A percentile compares a stretch with the other conserved stretches of the same genome.
phyloP scores from a whole-genome alignment of 1,140 invertebrate genomes.

The Pissodes strobi region DNA sequence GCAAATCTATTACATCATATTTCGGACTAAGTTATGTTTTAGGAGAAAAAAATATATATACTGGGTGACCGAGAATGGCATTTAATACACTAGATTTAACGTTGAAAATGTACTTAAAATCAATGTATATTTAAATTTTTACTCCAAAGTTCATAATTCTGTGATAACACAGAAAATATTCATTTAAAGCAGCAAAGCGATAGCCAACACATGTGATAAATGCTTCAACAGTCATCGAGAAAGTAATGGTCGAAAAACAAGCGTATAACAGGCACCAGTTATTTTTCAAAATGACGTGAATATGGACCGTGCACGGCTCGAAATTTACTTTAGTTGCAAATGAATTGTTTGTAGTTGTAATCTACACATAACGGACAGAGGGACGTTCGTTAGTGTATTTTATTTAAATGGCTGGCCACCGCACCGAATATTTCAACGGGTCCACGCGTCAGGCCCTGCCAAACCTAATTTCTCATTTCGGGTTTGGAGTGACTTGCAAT shows the following conservation, averaged over 20 bases:
- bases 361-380: conserved; percentile 30
- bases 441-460: conserved; percentile 16
- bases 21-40: too few species aligned
- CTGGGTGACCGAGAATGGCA: too few species aligned
- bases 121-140: too few species aligned
- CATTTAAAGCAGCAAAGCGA: too few species aligned
- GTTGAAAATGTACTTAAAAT: too few species aligned
- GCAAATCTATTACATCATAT: too few species aligned
- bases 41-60: too few species aligned
- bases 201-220: conserved; percentile 17
- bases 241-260: conserved; percentile 20
- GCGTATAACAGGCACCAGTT: conserved; percentile 19
- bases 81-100: too few species aligned
- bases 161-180: too few species aligned
- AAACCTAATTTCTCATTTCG: conserved; percentile 22
- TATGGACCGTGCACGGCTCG: conserved; percentile 31
- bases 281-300: conserved; percentile 41
- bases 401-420: conserved; percentile 33
- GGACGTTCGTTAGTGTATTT: conserved; percentile 31
- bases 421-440: conserved; percentile 23
- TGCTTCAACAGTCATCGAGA: conserved; percentile 11
- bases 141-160: too few species aligned
- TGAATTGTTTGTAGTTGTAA: conserved; percentile 41
- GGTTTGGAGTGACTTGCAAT: conserved; percentile 15
- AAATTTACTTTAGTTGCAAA: conserved; percentile 42